Conservation (phyloP, 1,140 invertebrate species). For the Lysiphlebus fabarum region DNA sequence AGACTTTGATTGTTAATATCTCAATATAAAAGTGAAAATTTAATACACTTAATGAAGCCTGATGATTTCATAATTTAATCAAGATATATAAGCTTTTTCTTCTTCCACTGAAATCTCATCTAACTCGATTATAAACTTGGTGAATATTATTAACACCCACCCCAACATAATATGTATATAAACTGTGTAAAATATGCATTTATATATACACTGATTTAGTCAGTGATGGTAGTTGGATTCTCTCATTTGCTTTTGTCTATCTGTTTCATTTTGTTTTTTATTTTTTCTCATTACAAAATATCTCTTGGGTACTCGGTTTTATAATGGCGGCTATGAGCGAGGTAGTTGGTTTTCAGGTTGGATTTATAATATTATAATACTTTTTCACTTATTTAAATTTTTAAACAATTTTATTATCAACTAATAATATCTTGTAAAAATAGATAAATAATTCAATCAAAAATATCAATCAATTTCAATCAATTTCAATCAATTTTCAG, state of each 20-base stretch:
- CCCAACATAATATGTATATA: not conserved
- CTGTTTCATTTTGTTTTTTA: no score
- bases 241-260: no score
- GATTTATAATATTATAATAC: not conserved
- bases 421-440: no score
- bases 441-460: no score
- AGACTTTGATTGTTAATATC: no score
- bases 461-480: no score
- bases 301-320: not conserved
- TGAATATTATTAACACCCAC: conserved; percentile 10
- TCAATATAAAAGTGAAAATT: conserved; percentile 1
- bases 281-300: no score
- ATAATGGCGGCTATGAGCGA: conserved; percentile 13
- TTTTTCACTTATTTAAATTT: not conserved
- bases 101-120: not conserved
- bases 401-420: no score
- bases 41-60: conserved; percentile 25
- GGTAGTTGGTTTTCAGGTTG: not conserved
- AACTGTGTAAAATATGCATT: no score
- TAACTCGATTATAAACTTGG: conserved; percentile 17
- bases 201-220: no score
- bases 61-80: conserved; percentile 28
- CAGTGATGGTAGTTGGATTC: no score
- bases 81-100: not conserved
- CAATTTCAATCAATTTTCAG: no score